Evolutionary conservation across 2,888 invertebrate genomes (phyloP).

Genomic region (Zhengitettix transpicula): DNA sequence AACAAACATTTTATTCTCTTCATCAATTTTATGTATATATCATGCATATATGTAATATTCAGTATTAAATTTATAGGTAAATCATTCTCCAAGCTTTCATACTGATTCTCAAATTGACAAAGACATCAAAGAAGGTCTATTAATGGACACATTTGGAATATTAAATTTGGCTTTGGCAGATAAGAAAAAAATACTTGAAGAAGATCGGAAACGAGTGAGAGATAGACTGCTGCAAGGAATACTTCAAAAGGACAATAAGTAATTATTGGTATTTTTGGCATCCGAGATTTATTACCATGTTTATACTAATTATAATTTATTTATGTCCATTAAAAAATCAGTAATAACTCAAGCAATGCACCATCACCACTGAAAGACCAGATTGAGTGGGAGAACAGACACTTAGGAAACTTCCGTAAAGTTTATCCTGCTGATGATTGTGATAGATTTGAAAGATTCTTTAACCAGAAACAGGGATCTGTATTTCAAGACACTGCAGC

Average conservation of each 20-base stretch:
- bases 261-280: neutral
- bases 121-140: slow-evolving; percentile 67
- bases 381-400: slow-evolving; percentile 55
- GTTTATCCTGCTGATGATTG: slow-evolving; percentile 46
- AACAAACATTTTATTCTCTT: too few relatives aligned
- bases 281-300: neutral
- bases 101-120: slow-evolving; percentile 73
- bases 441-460: slow-evolving; percentile 51
- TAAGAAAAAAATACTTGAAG: slow-evolving; percentile 51
- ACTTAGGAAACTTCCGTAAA: slow-evolving; percentile 54
- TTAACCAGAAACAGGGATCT: slow-evolving; percentile 56
- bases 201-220: slow-evolving; percentile 55
- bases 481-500: slow-evolving; percentile 60
- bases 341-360: neutral
- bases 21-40: neutral
- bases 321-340: neutral
- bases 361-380: slow-evolving; percentile 22
- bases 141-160: slow-evolving; percentile 61
- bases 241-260: slow-evolving; percentile 20
- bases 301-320: neutral
- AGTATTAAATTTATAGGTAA: slow-evolving; percentile 38
- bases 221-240: slow-evolving; percentile 48
- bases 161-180: slow-evolving; percentile 60
- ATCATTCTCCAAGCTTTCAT: slow-evolving; percentile 87
- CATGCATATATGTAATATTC: neutral